Evolutionary conservation across 2,113 vertebrate species (phyloP).

Genomic region (Bos indicus): DNA sequence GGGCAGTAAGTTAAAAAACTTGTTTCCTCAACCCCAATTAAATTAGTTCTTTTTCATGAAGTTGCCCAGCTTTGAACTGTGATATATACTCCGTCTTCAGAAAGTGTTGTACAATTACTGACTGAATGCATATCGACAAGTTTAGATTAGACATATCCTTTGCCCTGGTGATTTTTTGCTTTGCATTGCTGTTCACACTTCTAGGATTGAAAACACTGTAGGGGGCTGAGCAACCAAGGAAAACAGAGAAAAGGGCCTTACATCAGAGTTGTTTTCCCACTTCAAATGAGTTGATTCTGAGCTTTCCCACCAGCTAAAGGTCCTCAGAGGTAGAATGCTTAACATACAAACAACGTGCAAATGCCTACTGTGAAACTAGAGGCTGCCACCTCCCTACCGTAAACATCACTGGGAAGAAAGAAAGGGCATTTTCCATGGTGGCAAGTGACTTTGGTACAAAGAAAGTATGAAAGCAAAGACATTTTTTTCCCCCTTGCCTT

Average conservation of each 20-base stretch:
- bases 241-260: background rate
- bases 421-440: background rate
- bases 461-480: background rate
- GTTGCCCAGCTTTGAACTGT: background rate
- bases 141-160: background rate
- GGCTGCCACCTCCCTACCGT: background rate
- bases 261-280: slow-evolving; percentile 2
- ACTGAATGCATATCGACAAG: background rate
- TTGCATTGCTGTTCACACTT: background rate
- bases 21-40: background rate
- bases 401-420: background rate
- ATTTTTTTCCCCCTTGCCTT: background rate
- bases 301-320: background rate
- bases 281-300: background rate
- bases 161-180: background rate
- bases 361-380: background rate
- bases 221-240: background rate
- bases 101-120: background rate
- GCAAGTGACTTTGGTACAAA: slow-evolving; percentile 28
- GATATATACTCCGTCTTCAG: background rate
- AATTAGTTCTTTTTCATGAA: background rate
- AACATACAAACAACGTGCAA: background rate
- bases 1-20: background rate
- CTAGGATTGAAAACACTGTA: background rate
- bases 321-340: background rate